Conservation (phyloP, 2,797 vertebrate species). For the Xiphophorus birchmanni region DNA sequence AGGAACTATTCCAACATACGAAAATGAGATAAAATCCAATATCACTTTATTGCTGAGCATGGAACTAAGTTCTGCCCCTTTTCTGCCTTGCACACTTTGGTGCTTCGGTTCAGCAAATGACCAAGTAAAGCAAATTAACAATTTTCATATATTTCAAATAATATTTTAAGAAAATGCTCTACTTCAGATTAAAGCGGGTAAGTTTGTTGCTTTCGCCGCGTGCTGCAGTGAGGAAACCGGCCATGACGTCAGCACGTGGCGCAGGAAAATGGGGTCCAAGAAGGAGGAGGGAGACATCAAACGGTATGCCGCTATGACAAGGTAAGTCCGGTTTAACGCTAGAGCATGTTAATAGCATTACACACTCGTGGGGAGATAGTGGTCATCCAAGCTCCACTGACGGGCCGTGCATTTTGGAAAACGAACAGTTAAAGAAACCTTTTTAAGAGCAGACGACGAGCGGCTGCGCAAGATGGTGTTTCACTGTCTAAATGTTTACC, state of each 20-base stretch:
- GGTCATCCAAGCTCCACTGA: not conserved
- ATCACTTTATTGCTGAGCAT: not conserved
- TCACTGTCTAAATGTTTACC: conserved; percentile 5
- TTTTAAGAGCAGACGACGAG: not conserved
- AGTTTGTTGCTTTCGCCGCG: not conserved
- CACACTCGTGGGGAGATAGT: accelerated
- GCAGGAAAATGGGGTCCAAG: conserved; percentile 58
- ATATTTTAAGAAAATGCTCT: not conserved
- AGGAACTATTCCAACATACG: not conserved
- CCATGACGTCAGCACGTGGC: conserved; percentile 63
- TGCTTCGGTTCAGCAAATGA: not conserved
- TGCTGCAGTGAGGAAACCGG: conserved; percentile 41
- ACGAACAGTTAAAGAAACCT: not conserved
- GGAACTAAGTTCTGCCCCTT: too few relatives aligned
- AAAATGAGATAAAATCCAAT: not conserved
- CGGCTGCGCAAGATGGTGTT: conserved; percentile 20
- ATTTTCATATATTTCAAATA: too few relatives aligned
- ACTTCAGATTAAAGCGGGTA: not conserved
- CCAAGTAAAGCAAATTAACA: not conserved
- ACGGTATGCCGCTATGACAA: conserved; percentile 25
- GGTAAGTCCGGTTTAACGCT: conserved; percentile 23
- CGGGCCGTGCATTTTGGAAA: not conserved
- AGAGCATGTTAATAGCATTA: too few relatives aligned
- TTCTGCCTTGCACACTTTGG: too few relatives aligned
- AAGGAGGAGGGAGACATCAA: conserved; percentile 9